Evolutionary conservation across 2,113 vertebrate genomes (phyloP).

Genomic region (Tiliqua scincoides): DNA sequence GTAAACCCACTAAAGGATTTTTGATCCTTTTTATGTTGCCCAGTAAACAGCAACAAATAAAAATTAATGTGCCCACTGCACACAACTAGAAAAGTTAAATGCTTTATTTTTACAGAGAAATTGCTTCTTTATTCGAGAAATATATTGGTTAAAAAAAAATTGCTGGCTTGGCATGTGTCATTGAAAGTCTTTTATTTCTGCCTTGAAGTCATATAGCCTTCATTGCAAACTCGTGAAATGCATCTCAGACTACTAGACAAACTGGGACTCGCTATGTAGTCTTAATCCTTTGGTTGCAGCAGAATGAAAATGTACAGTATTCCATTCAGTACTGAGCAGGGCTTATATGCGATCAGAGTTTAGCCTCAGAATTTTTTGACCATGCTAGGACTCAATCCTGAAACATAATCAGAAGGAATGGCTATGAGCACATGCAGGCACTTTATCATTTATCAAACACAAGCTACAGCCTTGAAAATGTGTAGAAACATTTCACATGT

Average conservation of each 20-base stretch:
- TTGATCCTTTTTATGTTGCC: slow-evolving; percentile 9
- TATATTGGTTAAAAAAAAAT: slow-evolving; percentile 12
- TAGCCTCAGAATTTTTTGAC: neutral
- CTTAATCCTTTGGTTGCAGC: neutral
- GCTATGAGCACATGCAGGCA: neutral
- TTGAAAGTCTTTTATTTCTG: neutral
- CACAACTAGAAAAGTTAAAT: neutral
- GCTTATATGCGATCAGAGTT: neutral
- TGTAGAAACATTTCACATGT: neutral
- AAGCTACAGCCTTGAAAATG: neutral
- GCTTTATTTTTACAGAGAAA: neutral
- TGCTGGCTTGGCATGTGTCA: neutral
- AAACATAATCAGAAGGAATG: neutral
- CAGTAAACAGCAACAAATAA: slow-evolving; percentile 25
- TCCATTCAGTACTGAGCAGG: neutral
- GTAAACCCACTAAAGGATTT: slow-evolving; percentile 10
- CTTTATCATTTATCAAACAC: neutral
- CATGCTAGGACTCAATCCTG: neutral
- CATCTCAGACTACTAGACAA: neutral
- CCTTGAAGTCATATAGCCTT: neutral
- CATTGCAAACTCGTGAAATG: neutral
- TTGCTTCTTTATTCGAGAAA: slow-evolving; percentile 8
- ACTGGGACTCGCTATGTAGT: neutral
- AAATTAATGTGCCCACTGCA: slow-evolving; percentile 1
- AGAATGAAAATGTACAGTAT: neutral